Evolutionary conservation across 2,113 vertebrate genomes (phyloP).

Genomic region (Bubo scandiacus): DNA sequence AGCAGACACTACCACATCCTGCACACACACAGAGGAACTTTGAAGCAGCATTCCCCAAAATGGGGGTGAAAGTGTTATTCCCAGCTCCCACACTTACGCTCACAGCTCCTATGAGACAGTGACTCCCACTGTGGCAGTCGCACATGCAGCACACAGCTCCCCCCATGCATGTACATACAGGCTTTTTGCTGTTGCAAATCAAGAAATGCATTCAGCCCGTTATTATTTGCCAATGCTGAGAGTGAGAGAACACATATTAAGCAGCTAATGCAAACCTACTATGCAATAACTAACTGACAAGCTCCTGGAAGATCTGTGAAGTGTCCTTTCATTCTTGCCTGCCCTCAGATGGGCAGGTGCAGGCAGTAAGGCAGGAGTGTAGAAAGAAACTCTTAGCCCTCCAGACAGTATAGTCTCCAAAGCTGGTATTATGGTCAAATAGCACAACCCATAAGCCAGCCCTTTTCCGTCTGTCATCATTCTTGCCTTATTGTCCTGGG

Average conservation of each 20-base stretch:
- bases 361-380: conserved; percentile 45
- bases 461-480: conserved; percentile 84
- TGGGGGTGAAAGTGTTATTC: neutral
- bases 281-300: neutral
- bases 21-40: neutral
- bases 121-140: neutral
- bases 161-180: too few relatives aligned
- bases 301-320: conserved; percentile 3
- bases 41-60: neutral
- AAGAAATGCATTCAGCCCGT: neutral
- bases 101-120: neutral
- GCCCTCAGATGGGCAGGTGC: conserved; percentile 62
- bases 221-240: neutral
- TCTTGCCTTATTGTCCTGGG: conserved; percentile 67
- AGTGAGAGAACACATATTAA: neutral
- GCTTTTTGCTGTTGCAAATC: neutral
- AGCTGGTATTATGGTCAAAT: conserved; percentile 23
- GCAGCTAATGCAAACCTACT: neutral
- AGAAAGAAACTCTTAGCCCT: conserved; percentile 66
- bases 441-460: conserved; percentile 61
- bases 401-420: conserved; percentile 55
- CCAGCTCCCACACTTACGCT: neutral
- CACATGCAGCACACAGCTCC: neutral
- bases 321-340: conserved; percentile 33
- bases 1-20: neutral